Evolutionary conservation across 2,113 vertebrate species (phyloP).

Genomic region (Pedionomus torquatus): DNA sequence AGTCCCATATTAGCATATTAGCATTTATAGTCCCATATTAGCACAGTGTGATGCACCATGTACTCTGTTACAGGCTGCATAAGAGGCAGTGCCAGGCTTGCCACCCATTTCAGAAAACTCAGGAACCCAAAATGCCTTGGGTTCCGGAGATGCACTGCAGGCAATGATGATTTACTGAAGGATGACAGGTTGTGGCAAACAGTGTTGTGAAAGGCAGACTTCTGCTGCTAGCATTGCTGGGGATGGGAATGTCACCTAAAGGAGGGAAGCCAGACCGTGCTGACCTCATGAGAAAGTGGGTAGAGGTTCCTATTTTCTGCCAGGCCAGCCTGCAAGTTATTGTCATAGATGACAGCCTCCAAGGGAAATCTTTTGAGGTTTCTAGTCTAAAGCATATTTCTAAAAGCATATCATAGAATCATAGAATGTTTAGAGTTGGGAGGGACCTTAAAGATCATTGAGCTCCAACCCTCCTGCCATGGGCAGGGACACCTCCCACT

Average conservation of each 20-base stretch:
- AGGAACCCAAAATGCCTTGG: neutral
- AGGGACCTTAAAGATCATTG: too few relatives aligned
- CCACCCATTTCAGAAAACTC: neutral
- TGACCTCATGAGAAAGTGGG: neutral
- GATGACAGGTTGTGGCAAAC: neutral
- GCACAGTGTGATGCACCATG: neutral
- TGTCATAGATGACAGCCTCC: neutral
- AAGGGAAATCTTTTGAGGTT: neutral
- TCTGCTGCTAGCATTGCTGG: neutral
- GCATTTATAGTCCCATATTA: neutral
- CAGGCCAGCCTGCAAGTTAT: neutral
- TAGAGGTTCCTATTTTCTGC: neutral
- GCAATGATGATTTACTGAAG: neutral
- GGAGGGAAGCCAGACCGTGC: neutral
- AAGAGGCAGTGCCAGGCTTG: neutral
- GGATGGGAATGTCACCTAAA: neutral
- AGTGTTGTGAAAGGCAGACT: neutral
- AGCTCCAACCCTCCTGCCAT: too few relatives aligned
- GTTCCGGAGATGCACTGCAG: neutral
- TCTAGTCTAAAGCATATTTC: neutral
- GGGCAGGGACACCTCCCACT: too few relatives aligned
- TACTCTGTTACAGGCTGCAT: rapidly evolving
- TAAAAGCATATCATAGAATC: too few relatives aligned
- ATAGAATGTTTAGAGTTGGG: too few relatives aligned
- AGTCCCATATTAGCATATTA: rapidly evolving